These are phyloP conservation scores for Nothoprocta perdicaria DNA, from an alignment of 2,113 vertebrate species.

Conservation along the genomic window DNA sequence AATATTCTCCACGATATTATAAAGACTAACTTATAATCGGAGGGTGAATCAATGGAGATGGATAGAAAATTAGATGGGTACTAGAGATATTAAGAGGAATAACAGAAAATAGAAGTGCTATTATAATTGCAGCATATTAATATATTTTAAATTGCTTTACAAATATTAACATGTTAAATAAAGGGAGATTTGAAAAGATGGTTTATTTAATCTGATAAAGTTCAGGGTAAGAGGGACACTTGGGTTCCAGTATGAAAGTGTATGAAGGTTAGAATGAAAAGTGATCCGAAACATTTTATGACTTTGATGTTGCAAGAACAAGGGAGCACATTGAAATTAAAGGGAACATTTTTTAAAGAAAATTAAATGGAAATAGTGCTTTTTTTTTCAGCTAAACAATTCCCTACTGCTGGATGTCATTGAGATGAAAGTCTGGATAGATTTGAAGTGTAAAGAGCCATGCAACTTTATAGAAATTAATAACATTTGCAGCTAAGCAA, in stretches of 20 bases:
- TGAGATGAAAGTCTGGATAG: slow-evolving; percentile 55
- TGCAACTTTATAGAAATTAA: slow-evolving; percentile 50
- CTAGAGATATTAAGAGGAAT: slow-evolving; percentile 62
- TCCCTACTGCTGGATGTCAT: slow-evolving; percentile 46
- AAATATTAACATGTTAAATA: slow-evolving; percentile 63
- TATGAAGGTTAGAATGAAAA: slow-evolving; percentile 51
- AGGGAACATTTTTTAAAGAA: slow-evolving; percentile 61
- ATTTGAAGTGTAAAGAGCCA: slow-evolving; percentile 51
- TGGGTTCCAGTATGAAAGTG: neutral
- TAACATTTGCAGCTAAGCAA: slow-evolving; percentile 39
- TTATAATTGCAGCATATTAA: slow-evolving; percentile 61
- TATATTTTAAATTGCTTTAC: slow-evolving; percentile 62
- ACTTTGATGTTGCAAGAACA: slow-evolving; percentile 61
- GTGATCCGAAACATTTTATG: slow-evolving; percentile 46
- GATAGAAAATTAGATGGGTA: slow-evolving; percentile 64
- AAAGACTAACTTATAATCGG: slow-evolving; percentile 57
- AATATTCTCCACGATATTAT: slow-evolving; percentile 45
- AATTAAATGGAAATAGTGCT: slow-evolving; percentile 64
- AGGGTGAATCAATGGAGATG: slow-evolving; percentile 64
- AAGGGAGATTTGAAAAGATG: slow-evolving; percentile 27
- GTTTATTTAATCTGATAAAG: slow-evolving; percentile 41
- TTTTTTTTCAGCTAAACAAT: slow-evolving; percentile 49
- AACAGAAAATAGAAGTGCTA: slow-evolving; percentile 48
- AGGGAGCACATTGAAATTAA: slow-evolving; percentile 52
- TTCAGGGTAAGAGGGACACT: neutral